These are phyloP conservation scores for Idaea dimidiata DNA, from an alignment of 2,888 invertebrate genomes.

Conservation along the genomic window DNA sequence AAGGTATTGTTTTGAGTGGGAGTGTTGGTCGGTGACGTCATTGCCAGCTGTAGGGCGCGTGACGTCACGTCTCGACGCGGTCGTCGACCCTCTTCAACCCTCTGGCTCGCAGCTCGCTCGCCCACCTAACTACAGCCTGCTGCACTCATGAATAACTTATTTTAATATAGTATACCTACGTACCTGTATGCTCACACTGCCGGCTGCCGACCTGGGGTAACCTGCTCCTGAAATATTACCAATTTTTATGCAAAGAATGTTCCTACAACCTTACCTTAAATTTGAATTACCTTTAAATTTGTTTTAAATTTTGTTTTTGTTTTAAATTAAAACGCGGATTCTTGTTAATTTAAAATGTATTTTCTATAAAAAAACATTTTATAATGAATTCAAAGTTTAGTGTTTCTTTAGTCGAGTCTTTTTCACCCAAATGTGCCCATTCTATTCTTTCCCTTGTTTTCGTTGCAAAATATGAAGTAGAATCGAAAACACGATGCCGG, in stretches of 20 bases:
- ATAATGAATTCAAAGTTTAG: not conserved
- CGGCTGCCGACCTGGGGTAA: constrained; percentile 67
- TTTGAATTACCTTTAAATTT: not conserved
- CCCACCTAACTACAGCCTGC: constrained; percentile 48
- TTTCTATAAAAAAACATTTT: not conserved
- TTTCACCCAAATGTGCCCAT: not conserved
- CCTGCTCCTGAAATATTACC: constrained; percentile 42
- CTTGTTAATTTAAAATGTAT: not conserved
- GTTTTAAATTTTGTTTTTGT: not conserved
- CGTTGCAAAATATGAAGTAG: constrained; percentile 44
- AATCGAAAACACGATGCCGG: constrained; percentile 33
- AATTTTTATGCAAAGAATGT: not conserved
- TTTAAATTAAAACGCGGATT: not conserved
- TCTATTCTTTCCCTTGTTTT: constrained; percentile 31
- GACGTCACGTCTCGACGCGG: constrained; percentile 71
- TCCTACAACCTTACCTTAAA: not conserved
- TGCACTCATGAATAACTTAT: constrained; percentile 71
- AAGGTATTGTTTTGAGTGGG: constrained; percentile 46
- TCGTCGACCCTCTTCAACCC: constrained; percentile 67
- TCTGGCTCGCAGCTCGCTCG: constrained; percentile 36
- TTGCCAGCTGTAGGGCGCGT: constrained; percentile 76
- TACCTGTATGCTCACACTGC: constrained; percentile 35
- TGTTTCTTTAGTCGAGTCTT: not conserved
- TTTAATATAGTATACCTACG: constrained; percentile 43
- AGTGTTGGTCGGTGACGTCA: constrained; percentile 69